Evolutionary conservation across 1,140 invertebrate genomes (phyloP), one percentile per base, ranked within the genome.

Genomic region (Sitodiplosis mosellana): DNA sequence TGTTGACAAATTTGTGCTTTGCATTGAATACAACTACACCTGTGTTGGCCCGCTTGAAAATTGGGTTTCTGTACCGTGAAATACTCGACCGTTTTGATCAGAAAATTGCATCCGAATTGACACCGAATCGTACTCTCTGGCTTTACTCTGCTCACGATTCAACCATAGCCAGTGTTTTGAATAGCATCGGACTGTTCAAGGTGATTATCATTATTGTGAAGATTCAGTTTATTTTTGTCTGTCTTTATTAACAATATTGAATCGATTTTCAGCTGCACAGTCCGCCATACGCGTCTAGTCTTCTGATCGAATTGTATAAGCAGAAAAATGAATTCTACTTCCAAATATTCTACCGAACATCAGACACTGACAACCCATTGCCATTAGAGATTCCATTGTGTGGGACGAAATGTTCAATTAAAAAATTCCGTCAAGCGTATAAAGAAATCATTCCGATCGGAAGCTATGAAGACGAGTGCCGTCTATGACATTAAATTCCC

Each of bases 131-230:
- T 33, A 83, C 80, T 53, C 51, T 87, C 41, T 76, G 74, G 56
- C 69, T 87, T 20, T 87, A 83, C 55, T 87, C 82, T 56, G 81
- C 71, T 21, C 88, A 93, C 61, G 89, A 93, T 61, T 77, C 79
- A 4, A 91, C 83, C 0, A 59, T 92, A 10, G 78, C 81, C 0
- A 82, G 78, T 54, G 54, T 91, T 22, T 67, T 92, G 5, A 78
- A 78, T 59, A 70, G 78, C 0, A 61, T 92, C 21, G 72, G 76
- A 12, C 53, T 89, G 4, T 92, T 79, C 59, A 73, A 90, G 47
- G 66, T 68, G 46, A 49, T 46, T 38, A 40, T 18, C 37, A 40
- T 40, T 40, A 6, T 36, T 36, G 8, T 36, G 8, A 36, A n/a
- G 34, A 36, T 10, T 36, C n/a, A 10, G 7, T 14, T 34, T 34